Evolutionary conservation across 1,140 invertebrate species (phyloP).

Genomic region (Oryctes rhinoceros): DNA sequence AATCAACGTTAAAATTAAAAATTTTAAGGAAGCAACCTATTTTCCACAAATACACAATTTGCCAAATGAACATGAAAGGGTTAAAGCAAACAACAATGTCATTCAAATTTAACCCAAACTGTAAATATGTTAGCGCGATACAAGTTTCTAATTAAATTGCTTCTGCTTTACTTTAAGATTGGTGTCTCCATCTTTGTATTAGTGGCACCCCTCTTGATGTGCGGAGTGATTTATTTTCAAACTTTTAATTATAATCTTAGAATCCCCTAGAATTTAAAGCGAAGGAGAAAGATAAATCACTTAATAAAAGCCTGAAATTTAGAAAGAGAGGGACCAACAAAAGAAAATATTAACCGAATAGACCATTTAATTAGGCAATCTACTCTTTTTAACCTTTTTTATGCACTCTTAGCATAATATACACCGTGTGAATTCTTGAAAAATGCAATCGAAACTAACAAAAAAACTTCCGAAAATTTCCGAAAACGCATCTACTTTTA

Average conservation of each 20-base stretch:
- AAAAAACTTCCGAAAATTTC: no score
- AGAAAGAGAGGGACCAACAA: neutral
- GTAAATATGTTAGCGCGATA: neutral
- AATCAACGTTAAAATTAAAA: no score
- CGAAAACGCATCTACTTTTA: no score
- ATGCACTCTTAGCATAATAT: no score
- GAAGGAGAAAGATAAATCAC: neutral
- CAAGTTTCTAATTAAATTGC: constrained; percentile 13
- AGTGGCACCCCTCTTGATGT: neutral
- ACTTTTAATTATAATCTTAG: neutral
- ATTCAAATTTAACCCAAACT: neutral
- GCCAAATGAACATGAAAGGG: neutral
- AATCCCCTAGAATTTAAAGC: neutral
- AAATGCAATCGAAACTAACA: no score
- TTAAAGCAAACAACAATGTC: neutral
- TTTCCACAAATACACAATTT: neutral
- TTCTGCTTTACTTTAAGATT: neutral
- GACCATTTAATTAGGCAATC: no score
- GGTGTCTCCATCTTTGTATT: neutral
- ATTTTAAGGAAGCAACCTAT: neutral
- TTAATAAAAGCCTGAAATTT: neutral
- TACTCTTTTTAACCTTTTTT: no score
- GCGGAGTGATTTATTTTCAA: neutral
- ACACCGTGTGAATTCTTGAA: no score
- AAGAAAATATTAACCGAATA: no score